Evolutionary conservation across 2,113 vertebrate species (phyloP), one percentile per base, ranked within the genome.

Genomic region (Scartelaos histophorus): DNA sequence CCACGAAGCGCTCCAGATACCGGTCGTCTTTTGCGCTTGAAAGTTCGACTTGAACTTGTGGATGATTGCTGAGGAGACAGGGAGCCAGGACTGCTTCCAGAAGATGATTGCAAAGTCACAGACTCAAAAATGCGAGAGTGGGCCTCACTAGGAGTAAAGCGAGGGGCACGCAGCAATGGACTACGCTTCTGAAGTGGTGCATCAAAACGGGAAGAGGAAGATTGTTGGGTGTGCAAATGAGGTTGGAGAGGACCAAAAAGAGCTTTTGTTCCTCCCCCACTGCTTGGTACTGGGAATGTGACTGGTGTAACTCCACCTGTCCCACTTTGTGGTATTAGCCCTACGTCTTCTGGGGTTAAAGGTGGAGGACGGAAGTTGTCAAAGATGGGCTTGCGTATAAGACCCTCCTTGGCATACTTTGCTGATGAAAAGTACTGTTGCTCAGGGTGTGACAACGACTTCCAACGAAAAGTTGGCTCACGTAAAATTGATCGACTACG

Each of bases 321-420:
- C 93, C 94, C 91, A 47, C 87, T 86, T 65, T 92, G 92, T 24
- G 92, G 91, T 72, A 92, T 73, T 34, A 99, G 93, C 69, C 98
- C 98, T 2, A 99, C 98, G 0, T 99, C 98, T 85, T 99, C 94
- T 0, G 96, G 94, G 0, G 98, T 99, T n/a, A 99, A 94, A 0
- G 98, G 98, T 0, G 97, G 97, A 64, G 97, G 95, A 35, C 97
- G 93, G 84, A 99, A 98, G 90, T 99, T 99, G 91, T 99, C 98
- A 64, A 99, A 99, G 78, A 99, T 93, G 0, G 98, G 98, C 86
- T 99, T 99, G 71, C 97, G 95, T 70, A 99, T 99, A 25, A 99
- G 97, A 74, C 98, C 98, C 91, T 98, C 97, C 95, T 98, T 99
- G 94, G 98, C 98, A 79, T 99, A 99, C 87, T 98, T 99, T 69